A percentile compares a stretch with the other conserved stretches of the same genome.
Evolutionary conservation across 2,113 vertebrate genomes (phyloP).

Genomic region (Tupaia chinensis): DNA sequence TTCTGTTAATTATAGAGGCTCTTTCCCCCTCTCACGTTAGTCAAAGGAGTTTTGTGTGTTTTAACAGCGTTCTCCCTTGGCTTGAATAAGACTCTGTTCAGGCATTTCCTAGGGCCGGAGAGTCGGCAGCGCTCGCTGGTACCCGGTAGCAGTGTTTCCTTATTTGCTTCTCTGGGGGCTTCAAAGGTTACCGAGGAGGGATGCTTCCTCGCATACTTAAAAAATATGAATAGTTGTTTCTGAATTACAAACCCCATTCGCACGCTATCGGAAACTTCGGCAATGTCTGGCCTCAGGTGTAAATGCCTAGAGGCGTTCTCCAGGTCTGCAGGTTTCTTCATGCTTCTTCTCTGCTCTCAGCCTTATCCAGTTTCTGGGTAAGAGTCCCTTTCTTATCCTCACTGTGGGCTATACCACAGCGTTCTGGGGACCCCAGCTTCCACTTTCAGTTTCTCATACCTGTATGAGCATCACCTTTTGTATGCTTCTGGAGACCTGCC

Average conservation of each 20-base stretch:
- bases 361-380: background rate
- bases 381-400: background rate
- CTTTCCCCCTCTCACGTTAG: slow-evolving; percentile 90
- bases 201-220: slow-evolving; percentile 54
- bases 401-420: background rate
- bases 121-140: slow-evolving; percentile 73
- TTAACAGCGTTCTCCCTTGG: slow-evolving; percentile 90
- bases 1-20: slow-evolving; percentile 94
- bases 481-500: background rate
- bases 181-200: slow-evolving; percentile 56
- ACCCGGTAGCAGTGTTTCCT: slow-evolving; percentile 79
- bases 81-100: slow-evolving; percentile 92
- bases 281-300: background rate
- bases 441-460: background rate
- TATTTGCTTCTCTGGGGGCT: slow-evolving; percentile 79
- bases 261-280: background rate
- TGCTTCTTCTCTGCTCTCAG: background rate
- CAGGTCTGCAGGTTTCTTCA: background rate
- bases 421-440: background rate
- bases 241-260: background rate
- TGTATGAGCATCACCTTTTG: background rate
- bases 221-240: slow-evolving; percentile 38
- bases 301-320: background rate
- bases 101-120: slow-evolving; percentile 85
- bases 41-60: slow-evolving; percentile 93